Evolutionary conservation across 2,797 vertebrate species (phyloP).

Genomic region (Micromesistius poutassou): DNA sequence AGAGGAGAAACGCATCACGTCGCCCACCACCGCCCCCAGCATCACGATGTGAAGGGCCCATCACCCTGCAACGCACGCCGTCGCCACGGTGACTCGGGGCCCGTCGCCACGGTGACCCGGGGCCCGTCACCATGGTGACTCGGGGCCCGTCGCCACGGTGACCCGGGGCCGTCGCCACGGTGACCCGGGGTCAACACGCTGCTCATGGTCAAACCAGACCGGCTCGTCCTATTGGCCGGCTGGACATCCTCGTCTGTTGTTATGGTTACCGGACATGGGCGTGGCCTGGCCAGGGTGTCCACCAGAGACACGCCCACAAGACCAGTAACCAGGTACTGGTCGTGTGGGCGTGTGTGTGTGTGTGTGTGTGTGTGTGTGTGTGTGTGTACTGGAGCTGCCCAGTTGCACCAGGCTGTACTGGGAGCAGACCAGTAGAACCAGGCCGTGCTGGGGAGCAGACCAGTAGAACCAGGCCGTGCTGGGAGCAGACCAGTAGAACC

Average conservation of each 20-base stretch:
- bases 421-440: no score
- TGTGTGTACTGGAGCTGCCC: no score
- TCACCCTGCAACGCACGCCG: constrained; percentile 53
- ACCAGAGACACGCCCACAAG: background rate
- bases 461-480: no score
- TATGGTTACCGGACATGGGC: constrained; percentile 17
- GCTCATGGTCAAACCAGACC: background rate
- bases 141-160: background rate
- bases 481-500: no score
- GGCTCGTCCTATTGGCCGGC: background rate
- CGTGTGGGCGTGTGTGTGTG: no score
- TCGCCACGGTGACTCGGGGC: background rate
- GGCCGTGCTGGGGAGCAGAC: no score
- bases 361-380: no score
- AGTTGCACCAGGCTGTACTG: no score
- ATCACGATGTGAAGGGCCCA: constrained; percentile 72
- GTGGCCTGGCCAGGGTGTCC: background rate
- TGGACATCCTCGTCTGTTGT: constrained; percentile 13
- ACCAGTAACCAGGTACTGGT: no score
- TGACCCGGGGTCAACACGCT: no score
- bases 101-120: background rate
- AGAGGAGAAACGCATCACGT: constrained; percentile 71
- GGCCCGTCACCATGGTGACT: no score
- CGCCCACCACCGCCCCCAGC: constrained; percentile 63
- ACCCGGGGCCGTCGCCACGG: no score